phyloP scores from a whole-genome alignment of 2,888 invertebrate genomes.

The Drosophila mayaguana region DNA sequence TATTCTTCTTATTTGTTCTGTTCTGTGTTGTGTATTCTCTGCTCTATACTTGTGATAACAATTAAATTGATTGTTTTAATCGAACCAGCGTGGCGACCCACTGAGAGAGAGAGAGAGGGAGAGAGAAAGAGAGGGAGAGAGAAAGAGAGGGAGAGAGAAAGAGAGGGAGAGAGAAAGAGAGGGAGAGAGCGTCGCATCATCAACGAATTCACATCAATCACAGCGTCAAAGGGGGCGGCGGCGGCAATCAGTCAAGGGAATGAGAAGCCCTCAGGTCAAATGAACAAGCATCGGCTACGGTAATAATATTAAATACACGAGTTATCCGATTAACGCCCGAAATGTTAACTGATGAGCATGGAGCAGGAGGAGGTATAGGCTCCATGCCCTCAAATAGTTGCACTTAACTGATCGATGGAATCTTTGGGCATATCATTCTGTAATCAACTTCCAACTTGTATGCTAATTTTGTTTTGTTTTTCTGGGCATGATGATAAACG shows the following conservation, averaged over 20 bases:
- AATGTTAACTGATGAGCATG: constrained; percentile 3
- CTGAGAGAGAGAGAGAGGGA: constrained; percentile 9
- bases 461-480: not conserved
- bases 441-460: not conserved
- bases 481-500: no score
- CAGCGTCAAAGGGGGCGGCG: constrained; percentile 28
- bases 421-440: no score
- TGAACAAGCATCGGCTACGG: constrained; percentile 22
- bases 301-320: constrained; percentile 11
- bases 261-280: constrained; percentile 1
- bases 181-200: constrained; percentile 36
- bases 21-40: not conserved
- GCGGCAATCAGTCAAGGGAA: constrained; percentile 44
- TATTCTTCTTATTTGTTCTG: constrained; percentile 9
- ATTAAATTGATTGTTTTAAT: constrained; percentile 63
- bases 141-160: constrained; percentile 13
- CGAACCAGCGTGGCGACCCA: constrained; percentile 12
- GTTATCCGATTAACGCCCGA: constrained; percentile 14
- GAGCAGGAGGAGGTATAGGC: not conserved
- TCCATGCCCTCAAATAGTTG: not conserved
- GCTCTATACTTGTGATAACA: constrained; percentile 46
- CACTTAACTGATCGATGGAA: not conserved
- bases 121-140: constrained; percentile 11
- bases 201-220: constrained; percentile 47
- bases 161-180: constrained; percentile 22